Evolutionary conservation across 2,113 vertebrate genomes (phyloP), one percentile per base, ranked within the genome.

Genomic region (Heteronetta atricapilla): DNA sequence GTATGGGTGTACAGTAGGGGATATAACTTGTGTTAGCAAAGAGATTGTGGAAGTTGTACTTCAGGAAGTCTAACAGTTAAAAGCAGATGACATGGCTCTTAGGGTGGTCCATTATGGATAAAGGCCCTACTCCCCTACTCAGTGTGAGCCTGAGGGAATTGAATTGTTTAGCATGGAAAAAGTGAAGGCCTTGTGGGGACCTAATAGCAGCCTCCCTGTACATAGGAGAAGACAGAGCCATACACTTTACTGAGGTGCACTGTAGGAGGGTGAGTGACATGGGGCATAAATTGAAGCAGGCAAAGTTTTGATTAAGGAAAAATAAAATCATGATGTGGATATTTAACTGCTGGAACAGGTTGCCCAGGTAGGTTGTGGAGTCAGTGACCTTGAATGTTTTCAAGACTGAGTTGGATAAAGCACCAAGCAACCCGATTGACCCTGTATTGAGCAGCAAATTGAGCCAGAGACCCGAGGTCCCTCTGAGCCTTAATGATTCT

Each of bases 241-340:
- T 8, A 3, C 9, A 29, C 14, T 48, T 88, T 21, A 17, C 36
- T 31, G 59, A 44, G 33, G 48, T 56, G 19, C 29, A 16, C 16
- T n/a, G 44, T 74, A 59, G 42, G 18, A 64, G 16, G 4, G 10
- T 75, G 29, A 75, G 10, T 1, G 3, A 44, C 0, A 0, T 9
- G 31, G 42, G 18, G 17, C 26, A 22, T 63, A 72, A 89, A 59
- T 22, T 38, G 31, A 76, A 76, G 42, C 17, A 68, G 52, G 8
- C 18, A 22, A 26, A 34, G 31, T 81, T 73, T 48, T 77, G 7
- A 29, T 55, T 55, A 73, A n/a, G 7, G 12, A 0, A 8, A 2
- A 23, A n/a, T 48, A 48, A 52, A 26, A 28, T 33, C 23, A 7
- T 13, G 55, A 10, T 60, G 4, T 40, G 44, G 25, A 19, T 84